Conservation (phyloP, 2,113 vertebrate species). For the Zapornia atra region DNA sequence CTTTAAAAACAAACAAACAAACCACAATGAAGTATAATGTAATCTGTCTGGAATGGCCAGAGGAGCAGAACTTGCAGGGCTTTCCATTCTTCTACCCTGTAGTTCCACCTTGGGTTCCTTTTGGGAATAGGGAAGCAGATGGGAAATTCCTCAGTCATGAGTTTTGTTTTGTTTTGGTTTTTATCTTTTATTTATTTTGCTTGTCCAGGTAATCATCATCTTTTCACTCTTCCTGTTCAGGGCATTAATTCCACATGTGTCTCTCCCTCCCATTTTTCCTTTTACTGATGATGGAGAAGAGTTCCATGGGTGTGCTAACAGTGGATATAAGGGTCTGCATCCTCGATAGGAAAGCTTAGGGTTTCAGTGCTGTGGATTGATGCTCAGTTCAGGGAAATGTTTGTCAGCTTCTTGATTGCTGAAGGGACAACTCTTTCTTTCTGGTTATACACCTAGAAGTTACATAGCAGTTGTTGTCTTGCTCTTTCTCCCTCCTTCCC, state of each 20-base stretch:
- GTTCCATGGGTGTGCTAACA: neutral
- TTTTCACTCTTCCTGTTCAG: constrained; percentile 41
- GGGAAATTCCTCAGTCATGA: constrained; percentile 49
- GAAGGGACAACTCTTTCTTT: neutral
- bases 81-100: neutral
- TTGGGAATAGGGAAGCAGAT: neutral
- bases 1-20: neutral
- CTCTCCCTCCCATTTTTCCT: neutral
- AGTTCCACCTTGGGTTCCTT: constrained; percentile 8
- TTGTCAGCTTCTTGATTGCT: neutral
- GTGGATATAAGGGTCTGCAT: neutral
- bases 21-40: neutral
- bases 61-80: neutral
- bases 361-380: neutral
- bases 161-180: neutral
- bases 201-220: constrained; percentile 6
- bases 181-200: constrained; percentile 5
- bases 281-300: neutral
- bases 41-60: neutral
- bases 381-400: neutral
- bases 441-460: neutral
- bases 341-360: neutral
- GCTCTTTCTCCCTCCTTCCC: neutral
- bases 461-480: neutral
- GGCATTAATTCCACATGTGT: neutral